These are phyloP conservation scores for Babyrousa celebensis DNA, from an alignment of 2,797 vertebrate species.

Conservation along the genomic window DNA sequence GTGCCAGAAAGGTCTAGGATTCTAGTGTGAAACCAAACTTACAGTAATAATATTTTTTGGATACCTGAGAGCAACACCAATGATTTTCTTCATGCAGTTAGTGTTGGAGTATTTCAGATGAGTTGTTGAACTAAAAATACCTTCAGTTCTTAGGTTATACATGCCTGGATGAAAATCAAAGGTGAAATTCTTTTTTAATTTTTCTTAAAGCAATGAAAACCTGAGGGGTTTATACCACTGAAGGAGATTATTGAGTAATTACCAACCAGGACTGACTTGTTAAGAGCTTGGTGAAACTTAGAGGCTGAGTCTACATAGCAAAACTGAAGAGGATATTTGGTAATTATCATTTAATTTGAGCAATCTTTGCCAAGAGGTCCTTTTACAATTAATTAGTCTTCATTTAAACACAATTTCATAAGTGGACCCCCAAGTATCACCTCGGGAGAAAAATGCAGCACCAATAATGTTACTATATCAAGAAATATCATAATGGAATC, in stretches of 20 bases:
- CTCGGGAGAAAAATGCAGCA: constrained; percentile 81
- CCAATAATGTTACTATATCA: constrained; percentile 62
- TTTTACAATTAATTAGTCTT: constrained; percentile 85
- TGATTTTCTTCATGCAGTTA: background rate
- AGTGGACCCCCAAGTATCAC: constrained; percentile 83
- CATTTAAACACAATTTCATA: constrained; percentile 83
- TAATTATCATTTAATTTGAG: constrained; percentile 86
- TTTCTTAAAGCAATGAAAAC: background rate
- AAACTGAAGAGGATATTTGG: constrained; percentile 78
- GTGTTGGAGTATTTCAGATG: background rate
- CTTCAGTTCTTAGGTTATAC: background rate
- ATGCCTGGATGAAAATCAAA: constrained; percentile 7
- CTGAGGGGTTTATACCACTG: background rate
- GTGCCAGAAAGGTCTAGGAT: background rate
- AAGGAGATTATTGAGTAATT: constrained; percentile 75
- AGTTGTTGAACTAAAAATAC: constrained; percentile 31
- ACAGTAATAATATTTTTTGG: background rate
- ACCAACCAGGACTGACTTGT: constrained; percentile 62
- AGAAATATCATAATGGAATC: constrained; percentile 70
- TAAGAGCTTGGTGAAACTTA: constrained; percentile 71
- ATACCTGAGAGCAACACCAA: background rate
- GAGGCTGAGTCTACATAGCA: constrained; percentile 64
- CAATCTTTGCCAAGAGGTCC: constrained; percentile 81
- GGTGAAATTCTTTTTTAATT: background rate
- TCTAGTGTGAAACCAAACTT: background rate